A percentile compares a stretch with the other conserved stretches of the same genome.
These are phyloP conservation scores for Eilema sororculum DNA, from an alignment of 2,888 invertebrate species.

Conservation along the genomic window DNA sequence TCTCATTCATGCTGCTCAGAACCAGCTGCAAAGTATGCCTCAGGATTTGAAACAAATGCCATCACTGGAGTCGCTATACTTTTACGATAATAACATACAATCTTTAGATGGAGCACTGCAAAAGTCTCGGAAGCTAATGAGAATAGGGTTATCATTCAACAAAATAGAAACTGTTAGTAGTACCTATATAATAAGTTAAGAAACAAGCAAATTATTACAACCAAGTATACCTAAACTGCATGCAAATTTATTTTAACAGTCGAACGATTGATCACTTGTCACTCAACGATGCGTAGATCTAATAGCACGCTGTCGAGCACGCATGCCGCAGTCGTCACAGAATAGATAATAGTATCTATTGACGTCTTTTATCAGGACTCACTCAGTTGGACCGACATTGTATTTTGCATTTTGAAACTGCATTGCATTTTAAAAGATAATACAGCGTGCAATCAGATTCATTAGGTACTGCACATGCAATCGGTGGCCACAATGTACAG, in stretches of 20 bases:
- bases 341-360: too few species aligned
- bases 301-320: not conserved
- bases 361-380: not conserved
- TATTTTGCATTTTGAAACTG: not conserved
- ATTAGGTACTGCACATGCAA: too few species aligned
- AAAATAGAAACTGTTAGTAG: constrained; percentile 90
- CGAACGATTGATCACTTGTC: not conserved
- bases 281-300: not conserved
- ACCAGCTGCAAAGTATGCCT: constrained; percentile 90
- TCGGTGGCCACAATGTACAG: too few species aligned
- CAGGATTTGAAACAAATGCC: constrained; percentile 90
- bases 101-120: constrained; percentile 91
- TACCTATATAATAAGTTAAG: not conserved
- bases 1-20: constrained; percentile 91
- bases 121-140: constrained; percentile 89
- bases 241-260: too few species aligned
- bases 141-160: constrained; percentile 91
- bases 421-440: too few species aligned
- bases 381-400: not conserved
- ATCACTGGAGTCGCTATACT: constrained; percentile 90
- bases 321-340: not conserved
- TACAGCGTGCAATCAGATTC: not conserved
- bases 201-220: not conserved
- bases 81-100: constrained; percentile 91
- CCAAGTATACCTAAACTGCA: too few species aligned